Evolutionary conservation across 2,113 vertebrate genomes (phyloP).

Genomic region (Chroicocephalus ridibundus): DNA sequence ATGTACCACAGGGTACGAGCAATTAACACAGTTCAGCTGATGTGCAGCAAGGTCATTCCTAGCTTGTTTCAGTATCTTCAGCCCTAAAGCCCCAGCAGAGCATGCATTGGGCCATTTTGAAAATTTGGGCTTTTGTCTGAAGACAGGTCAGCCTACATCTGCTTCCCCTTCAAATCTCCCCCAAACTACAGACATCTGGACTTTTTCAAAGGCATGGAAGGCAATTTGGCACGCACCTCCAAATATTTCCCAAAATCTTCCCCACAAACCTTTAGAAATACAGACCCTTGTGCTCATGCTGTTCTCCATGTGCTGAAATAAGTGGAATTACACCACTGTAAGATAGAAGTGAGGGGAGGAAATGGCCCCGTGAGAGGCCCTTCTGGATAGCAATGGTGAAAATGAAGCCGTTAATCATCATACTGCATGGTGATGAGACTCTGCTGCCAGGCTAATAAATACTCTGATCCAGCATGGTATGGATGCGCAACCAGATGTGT

Average conservation of each 20-base stretch:
- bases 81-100: background rate
- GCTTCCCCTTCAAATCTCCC: conserved; percentile 11
- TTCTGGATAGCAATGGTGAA: conserved; percentile 24
- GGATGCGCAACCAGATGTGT: conserved; percentile 32
- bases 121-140: background rate
- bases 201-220: conserved; percentile 16
- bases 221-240: background rate
- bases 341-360: conserved; percentile 14
- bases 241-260: conserved; percentile 29
- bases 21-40: background rate
- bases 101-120: background rate
- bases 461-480: background rate
- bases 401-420: conserved; percentile 46
- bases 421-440: background rate
- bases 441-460: conserved; percentile 3
- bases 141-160: conserved; percentile 16
- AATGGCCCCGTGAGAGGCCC: background rate
- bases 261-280: background rate
- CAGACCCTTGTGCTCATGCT: background rate
- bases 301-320: background rate
- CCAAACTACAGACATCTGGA: background rate
- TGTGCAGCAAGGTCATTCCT: background rate
- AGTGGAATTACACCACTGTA: conserved; percentile 9
- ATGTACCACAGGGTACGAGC: background rate
- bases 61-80: background rate